A percentile compares a stretch with the other conserved stretches of the same genome.
Conservation (phyloP, 2,888 invertebrate genomes). For the Unio delphinus region DNA sequence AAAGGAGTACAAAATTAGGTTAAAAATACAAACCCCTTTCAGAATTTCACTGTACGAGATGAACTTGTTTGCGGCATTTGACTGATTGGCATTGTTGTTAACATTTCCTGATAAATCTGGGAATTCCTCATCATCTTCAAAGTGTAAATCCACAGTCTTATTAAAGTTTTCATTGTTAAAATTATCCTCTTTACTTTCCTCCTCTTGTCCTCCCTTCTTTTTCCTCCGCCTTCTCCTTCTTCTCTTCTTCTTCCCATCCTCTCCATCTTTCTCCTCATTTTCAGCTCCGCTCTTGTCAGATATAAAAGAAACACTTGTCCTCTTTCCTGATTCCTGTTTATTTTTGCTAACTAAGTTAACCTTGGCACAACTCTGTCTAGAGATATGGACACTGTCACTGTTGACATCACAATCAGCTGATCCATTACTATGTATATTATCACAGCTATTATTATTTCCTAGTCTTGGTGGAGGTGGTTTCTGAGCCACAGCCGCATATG, state of each 20-base stretch:
- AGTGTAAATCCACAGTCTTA: constrained; percentile 51
- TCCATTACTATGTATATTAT: no score
- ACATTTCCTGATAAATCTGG: constrained; percentile 47
- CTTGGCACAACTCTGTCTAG: neutral
- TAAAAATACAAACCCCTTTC: constrained; percentile 16
- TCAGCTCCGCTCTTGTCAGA: constrained; percentile 13
- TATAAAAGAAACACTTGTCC: constrained; percentile 9
- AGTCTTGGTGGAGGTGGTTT: constrained; percentile 7
- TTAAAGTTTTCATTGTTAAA: constrained; percentile 17
- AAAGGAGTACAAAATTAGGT: no score
- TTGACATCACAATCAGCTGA: no score
- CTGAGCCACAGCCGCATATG: constrained; percentile 50
- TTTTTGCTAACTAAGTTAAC: neutral
- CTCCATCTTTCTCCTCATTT: constrained; percentile 28
- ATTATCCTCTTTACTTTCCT: constrained; percentile 22
- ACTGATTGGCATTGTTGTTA: constrained; percentile 11
- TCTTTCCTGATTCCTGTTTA: constrained; percentile 20
- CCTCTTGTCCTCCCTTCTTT: constrained; percentile 14
- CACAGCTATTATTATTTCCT: constrained; percentile 3
- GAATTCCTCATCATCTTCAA: constrained; percentile 68
- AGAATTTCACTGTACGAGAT: constrained; percentile 63
- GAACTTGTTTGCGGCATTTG: constrained; percentile 20
- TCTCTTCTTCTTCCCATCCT: constrained; percentile 29
- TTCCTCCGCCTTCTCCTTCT: constrained; percentile 18
- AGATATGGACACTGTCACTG: no score